Percentiles rank a stretch among this genome's conserved stretches.
Conservation (phyloP, 2,888 invertebrate genomes). For the Amblyteles armatorius region DNA sequence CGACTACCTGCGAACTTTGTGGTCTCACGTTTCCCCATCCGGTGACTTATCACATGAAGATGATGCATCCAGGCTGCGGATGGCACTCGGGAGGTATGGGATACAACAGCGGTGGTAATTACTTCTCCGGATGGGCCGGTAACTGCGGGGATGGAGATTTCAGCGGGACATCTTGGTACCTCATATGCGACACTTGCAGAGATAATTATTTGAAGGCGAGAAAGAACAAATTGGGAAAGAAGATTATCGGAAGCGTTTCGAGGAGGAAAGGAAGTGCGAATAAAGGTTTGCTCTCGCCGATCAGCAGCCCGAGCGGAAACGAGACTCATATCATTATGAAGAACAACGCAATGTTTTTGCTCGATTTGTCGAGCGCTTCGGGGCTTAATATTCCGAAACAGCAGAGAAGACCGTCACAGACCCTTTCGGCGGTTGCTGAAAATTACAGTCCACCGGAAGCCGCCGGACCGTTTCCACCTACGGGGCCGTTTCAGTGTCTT, state of each 20-base stretch:
- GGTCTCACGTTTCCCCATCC: conserved; percentile 91
- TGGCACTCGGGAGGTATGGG: conserved; percentile 94
- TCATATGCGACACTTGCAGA: conserved; percentile 96
- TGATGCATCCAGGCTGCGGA: conserved; percentile 96
- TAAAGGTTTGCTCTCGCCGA: conserved; percentile 78
- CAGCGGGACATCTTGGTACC: conserved; percentile 94
- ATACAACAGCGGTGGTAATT: conserved; percentile 96
- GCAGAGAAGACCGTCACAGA: conserved; percentile 81
- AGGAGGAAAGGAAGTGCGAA: conserved; percentile 74
- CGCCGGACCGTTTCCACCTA: conserved; percentile 86
- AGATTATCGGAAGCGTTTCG: conserved; percentile 77
- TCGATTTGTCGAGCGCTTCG: conserved; percentile 94
- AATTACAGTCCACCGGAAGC: conserved; percentile 86
- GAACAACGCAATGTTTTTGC: conserved; percentile 96
- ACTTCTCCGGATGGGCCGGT: conserved; percentile 95
- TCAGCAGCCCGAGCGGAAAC: conserved; percentile 82
- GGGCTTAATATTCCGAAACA: conserved; percentile 85
- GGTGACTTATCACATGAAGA: conserved; percentile 96
- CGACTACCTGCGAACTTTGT: conserved; percentile 93
- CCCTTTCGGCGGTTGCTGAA: conserved; percentile 86
- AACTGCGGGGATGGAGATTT: conserved; percentile 95
- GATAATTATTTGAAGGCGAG: conserved; percentile 88
- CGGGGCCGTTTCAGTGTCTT: conserved; percentile 88
- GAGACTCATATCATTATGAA: conserved; percentile 91
- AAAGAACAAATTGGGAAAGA: conserved; percentile 78